Evolutionary conservation across 1,140 invertebrate species (phyloP).

Genomic region (Ganaspis sp.): DNA sequence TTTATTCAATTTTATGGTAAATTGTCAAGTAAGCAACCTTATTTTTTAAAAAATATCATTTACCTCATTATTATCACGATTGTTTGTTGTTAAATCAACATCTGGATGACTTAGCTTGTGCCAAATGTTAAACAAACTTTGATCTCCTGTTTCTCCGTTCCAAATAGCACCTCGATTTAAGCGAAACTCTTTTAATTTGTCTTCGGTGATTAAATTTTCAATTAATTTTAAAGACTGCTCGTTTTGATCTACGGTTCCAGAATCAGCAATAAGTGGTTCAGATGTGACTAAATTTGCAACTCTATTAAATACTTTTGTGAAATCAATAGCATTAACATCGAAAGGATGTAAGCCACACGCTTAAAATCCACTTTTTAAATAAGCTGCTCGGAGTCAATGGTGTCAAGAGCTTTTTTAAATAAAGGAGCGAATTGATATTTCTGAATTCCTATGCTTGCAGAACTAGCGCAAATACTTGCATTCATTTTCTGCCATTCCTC

Average conservation of each 20-base stretch:
- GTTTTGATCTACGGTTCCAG: neutral
- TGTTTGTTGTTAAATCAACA: neutral
- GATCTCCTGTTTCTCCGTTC: neutral
- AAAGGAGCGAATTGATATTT: constrained; percentile 34
- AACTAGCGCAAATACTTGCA: constrained; percentile 17
- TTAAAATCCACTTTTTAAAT: constrained; percentile 24
- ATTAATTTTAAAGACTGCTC: neutral
- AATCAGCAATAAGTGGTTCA: neutral
- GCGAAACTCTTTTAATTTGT: neutral
- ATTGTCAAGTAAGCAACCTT: neutral
- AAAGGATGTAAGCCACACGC: constrained; percentile 4
- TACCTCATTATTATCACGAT: neutral
- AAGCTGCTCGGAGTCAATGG: neutral
- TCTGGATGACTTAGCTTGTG: neutral
- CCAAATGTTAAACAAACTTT: constrained; percentile 14
- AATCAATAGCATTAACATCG: constrained; percentile 11
- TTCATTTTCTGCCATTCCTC: neutral
- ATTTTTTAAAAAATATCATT: neutral
- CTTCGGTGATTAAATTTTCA: neutral
- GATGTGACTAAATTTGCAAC: too few relatives aligned
- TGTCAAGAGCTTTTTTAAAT: constrained; percentile 10
- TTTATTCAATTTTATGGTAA: neutral
- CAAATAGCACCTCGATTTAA: neutral
- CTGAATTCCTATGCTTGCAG: constrained; percentile 8
- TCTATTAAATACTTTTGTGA: neutral